These are phyloP conservation scores for Panonychus citri DNA, from an alignment of 1,140 invertebrate species.

Conservation along the genomic window DNA sequence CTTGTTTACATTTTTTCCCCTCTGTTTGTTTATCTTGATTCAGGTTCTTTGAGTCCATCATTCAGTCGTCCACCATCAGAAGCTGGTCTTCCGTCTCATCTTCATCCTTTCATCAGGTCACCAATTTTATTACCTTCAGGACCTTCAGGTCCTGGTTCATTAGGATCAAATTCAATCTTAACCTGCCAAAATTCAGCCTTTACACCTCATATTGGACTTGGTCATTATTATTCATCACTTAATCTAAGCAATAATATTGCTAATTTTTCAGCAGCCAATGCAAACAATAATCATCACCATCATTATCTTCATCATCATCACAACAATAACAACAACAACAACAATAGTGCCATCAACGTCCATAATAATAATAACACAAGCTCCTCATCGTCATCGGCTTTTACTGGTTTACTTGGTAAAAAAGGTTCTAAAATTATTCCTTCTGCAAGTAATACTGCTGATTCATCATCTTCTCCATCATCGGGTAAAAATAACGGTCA, in stretches of 20 bases:
- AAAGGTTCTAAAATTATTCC: not conserved
- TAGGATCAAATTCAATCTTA: not conserved
- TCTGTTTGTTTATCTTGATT: not conserved
- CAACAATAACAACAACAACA: constrained; percentile 11
- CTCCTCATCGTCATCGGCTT: not conserved
- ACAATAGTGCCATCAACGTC: constrained; percentile 6
- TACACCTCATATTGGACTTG: not conserved
- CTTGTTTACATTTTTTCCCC: not conserved
- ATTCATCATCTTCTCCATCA: not conserved
- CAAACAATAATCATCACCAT: constrained; percentile 1
- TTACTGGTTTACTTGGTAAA: not conserved
- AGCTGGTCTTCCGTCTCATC: constrained; percentile 9
- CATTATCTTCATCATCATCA: not conserved
- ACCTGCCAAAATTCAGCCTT: constrained; percentile 1
- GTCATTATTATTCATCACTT: not conserved
- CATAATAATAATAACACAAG: not conserved
- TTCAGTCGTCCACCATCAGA: constrained; percentile 8
- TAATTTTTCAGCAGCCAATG: not conserved
- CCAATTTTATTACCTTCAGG: not conserved
- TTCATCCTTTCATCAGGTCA: constrained; percentile 12
- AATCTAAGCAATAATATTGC: not conserved
- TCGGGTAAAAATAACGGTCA: not conserved
- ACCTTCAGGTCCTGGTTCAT: not conserved
- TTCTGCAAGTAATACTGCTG: too few species aligned
- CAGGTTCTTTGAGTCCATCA: constrained; percentile 15